phyloP scores from a whole-genome alignment of 2,113 vertebrate genomes.

The Tetraodon nigroviridis region DNA sequence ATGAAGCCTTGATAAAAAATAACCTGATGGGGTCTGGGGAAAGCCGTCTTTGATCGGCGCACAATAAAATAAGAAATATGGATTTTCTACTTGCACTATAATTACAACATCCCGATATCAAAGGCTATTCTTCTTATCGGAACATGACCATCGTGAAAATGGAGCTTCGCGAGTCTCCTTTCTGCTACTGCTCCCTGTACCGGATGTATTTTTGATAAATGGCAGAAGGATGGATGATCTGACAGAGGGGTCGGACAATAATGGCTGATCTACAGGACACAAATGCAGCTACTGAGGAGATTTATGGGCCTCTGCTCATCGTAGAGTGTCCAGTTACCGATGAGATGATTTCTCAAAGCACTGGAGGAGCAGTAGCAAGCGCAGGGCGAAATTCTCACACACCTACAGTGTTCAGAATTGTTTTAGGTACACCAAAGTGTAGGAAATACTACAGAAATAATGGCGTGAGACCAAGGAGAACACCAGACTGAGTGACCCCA shows the following conservation, averaged over 20 bases:
- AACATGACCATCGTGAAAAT: slow-evolving; percentile 31
- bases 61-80: not conserved
- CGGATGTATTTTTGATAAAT: slow-evolving; percentile 89
- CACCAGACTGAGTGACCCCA: slow-evolving; percentile 19
- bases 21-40: too few species aligned
- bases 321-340: slow-evolving; percentile 87
- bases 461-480: slow-evolving; percentile 25
- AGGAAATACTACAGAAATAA: slow-evolving; percentile 27
- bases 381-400: slow-evolving; percentile 51
- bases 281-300: slow-evolving; percentile 90
- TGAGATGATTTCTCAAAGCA: slow-evolving; percentile 87
- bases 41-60: too few species aligned
- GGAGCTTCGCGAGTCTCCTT: slow-evolving; percentile 6
- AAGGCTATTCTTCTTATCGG: slow-evolving; percentile 6
- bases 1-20: too few species aligned
- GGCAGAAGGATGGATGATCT: slow-evolving; percentile 94
- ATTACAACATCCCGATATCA: not conserved
- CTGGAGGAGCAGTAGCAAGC: slow-evolving; percentile 21
- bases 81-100: not conserved
- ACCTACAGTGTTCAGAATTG: not conserved
- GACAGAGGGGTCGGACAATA: slow-evolving; percentile 96
- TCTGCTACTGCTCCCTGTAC: slow-evolving; percentile 64
- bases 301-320: slow-evolving; percentile 83
- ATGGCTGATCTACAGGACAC: slow-evolving; percentile 98
- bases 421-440: slow-evolving; percentile 74